Evolutionary conservation across 2,113 vertebrate genomes (phyloP), one percentile per base, ranked within the genome.

Genomic region (Lipophrys pholis): DNA sequence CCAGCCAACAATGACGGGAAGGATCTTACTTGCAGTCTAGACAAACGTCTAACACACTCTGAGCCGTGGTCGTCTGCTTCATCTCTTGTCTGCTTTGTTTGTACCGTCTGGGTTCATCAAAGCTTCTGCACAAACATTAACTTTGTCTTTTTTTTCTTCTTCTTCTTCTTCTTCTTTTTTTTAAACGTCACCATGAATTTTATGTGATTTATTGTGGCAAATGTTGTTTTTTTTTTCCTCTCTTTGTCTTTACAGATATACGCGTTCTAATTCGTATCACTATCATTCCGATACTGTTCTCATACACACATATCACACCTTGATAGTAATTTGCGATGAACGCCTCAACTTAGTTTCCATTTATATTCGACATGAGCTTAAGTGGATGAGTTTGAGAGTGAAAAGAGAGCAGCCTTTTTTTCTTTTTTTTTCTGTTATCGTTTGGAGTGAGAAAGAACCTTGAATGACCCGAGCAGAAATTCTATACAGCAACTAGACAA

Each of bases 1-100:
- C 81, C 83, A 76, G 67, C 56, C 82, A 90, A 91, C 89, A 92
- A 90, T 92, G 89, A 85, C 50, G 80, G 90, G 86, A 91, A 91
- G 89, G 84, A 89, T 87, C 82, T 87, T 8, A 74, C 79, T 73
- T 54, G 43, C 70, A 16, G 89, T 92, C 91, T 92, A 91, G 91
- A 92, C 87, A n/a, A 80, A 68, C 17, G 67, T 76, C 79, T 71
- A 68, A 87, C 70, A 70, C 78, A 43, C 78, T 73, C 65, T 76
- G 36, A 54, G 63, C 59, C 40, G 8, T 8, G 5, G 10, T 62
- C 6, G 80, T 72, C 72, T 76, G 76, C 43, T 74, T 66, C 11
- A n/a, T 67, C 55, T 67, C 54, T 30, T 73, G n/a, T 49, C 55
- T 55, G 36, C 67, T 68, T 76, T 87, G 84, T 82, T 80, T 62